These are phyloP conservation scores for Telmatochromis bifrenatus DNA, from an alignment of 2,113 vertebrate genomes.

Conservation along the genomic window DNA sequence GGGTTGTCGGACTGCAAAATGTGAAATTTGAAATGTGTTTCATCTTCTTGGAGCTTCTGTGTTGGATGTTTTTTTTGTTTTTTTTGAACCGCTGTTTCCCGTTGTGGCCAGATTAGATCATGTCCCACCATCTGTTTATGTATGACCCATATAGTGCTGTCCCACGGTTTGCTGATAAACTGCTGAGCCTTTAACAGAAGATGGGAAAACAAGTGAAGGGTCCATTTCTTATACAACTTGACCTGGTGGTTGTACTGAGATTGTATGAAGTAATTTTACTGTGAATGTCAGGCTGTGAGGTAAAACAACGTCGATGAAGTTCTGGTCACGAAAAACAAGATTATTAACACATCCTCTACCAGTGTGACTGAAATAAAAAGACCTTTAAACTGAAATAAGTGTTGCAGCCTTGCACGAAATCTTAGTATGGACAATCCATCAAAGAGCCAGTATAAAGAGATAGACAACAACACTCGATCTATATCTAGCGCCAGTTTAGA, in stretches of 20 bases:
- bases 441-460: neutral
- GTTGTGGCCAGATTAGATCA: neutral
- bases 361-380: neutral
- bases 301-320: neutral
- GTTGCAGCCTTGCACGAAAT: neutral
- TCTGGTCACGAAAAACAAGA: neutral
- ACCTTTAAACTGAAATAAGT: neutral
- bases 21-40: conserved; percentile 7
- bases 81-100: neutral
- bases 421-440: neutral
- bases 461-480: neutral
- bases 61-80: neutral
- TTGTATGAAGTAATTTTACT: neutral
- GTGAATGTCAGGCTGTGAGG: neutral
- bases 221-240: neutral
- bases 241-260: neutral
- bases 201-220: neutral
- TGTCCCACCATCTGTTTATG: neutral
- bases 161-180: neutral
- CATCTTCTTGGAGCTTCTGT: neutral
- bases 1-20: conserved; percentile 4
- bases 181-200: neutral
- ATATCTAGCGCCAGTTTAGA: neutral
- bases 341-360: neutral
- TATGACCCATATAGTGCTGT: neutral